Evolutionary conservation across 2,888 invertebrate genomes (phyloP), one percentile per base, ranked within the genome.

Genomic region (Odontocerum albicorne): DNA sequence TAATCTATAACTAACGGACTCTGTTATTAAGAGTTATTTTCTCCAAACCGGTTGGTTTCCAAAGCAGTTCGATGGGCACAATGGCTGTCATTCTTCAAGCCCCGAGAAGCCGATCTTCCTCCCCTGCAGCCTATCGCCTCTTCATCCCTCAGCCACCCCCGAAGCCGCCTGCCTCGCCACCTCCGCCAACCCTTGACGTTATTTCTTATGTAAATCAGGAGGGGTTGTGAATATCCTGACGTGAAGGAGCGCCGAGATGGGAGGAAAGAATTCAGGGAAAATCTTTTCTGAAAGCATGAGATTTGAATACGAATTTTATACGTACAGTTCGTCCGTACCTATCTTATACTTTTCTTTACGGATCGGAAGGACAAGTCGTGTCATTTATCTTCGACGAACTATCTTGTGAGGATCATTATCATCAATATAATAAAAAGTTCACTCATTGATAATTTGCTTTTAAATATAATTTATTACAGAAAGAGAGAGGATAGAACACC

Each of bases 161-260:
- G 6, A 1, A 8, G 27, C n/a, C n/a, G n/a, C 15, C 16, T 17
- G 13, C 16, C 21, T 19, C 21, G 32, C 38, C 17, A 51, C 22
- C 52, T 39, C 21, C n/a, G n/a, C n/a, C n/a, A 8, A 16, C 35
- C 12, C 31, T 43, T 43, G 40, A 39, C 50, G 50, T 50, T 50
- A 50, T 50, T 50, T 50, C 42, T 50, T 50, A 50, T 50, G 50
- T 50, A 50, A 50, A 51, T 51, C 40, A 40, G 40, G 40, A 21
- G 40, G 17, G 40, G 40, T 12, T 40, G 20, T 40, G 40, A 40
- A 16, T 17, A 21, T 10, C 40, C 44, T 51, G 51, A 27, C 33
- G 46, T 15, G 46, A 33, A 33, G 46, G 35, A 33, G 51, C 35
- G 51, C 36, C 33, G 15, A 42, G 43, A 42, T 27, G 10, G 36